Conservation (phyloP, 2,113 vertebrate genomes). For the Odocoileus hemionus region DNA sequence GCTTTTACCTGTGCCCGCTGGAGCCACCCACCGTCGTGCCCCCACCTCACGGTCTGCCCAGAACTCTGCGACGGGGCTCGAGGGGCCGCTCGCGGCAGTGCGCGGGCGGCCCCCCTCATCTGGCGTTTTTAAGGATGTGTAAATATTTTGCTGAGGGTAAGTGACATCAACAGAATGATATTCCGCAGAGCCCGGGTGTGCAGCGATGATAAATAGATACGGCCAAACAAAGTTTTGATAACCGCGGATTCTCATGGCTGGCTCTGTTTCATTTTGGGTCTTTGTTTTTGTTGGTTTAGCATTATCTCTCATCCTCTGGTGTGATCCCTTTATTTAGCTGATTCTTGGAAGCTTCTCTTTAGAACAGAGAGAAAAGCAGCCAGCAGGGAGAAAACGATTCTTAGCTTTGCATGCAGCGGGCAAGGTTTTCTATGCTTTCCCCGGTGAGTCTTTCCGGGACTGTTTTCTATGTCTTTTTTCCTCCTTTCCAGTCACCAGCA, state of each 20-base stretch:
- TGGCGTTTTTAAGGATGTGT: slow-evolving; percentile 68
- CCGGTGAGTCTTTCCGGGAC: not conserved
- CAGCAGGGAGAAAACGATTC: slow-evolving; percentile 56
- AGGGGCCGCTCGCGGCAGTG: slow-evolving; percentile 33
- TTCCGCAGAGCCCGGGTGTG: slow-evolving; percentile 56
- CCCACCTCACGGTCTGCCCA: not conserved
- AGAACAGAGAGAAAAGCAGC: slow-evolving; percentile 51
- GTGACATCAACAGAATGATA: slow-evolving; percentile 63
- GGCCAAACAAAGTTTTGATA: slow-evolving; percentile 71
- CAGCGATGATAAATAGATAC: slow-evolving; percentile 72
- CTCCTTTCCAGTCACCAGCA: not conserved
- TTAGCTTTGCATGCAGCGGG: not conserved
- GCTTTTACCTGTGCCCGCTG: slow-evolving; percentile 59
- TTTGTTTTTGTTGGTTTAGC: slow-evolving; percentile 67
- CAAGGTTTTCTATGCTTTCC: slow-evolving; percentile 30
- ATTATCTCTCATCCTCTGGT: slow-evolving; percentile 54
- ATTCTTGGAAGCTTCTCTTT: slow-evolving; percentile 62
- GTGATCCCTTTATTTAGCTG: slow-evolving; percentile 56
- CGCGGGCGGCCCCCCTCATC: slow-evolving; percentile 50
- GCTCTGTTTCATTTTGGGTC: slow-evolving; percentile 51
- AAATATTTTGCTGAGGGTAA: slow-evolving; percentile 71
- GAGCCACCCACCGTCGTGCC: not conserved
- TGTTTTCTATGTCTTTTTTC: not conserved
- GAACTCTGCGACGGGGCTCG: not conserved
- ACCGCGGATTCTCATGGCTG: slow-evolving; percentile 41